phyloP scores from a whole-genome alignment of 2,888 invertebrate genomes.

The Aethes cnicana region DNA sequence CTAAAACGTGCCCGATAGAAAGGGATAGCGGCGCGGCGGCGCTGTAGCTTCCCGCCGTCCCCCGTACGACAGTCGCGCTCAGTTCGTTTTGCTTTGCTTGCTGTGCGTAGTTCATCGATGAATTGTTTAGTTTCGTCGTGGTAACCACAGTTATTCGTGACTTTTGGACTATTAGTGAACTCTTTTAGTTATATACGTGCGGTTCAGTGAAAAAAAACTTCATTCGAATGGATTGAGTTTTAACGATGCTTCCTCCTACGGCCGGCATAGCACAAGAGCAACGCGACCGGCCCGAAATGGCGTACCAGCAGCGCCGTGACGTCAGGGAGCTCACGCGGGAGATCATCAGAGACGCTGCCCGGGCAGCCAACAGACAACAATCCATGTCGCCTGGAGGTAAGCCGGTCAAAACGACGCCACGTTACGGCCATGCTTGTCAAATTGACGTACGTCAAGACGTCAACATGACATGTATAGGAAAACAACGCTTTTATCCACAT shows the following conservation, averaged over 20 bases:
- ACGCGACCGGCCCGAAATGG: slow-evolving; percentile 77
- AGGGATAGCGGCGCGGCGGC: slow-evolving; percentile 67
- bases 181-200: slow-evolving; percentile 45
- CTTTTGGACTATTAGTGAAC: slow-evolving; percentile 40
- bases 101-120: slow-evolving; percentile 57
- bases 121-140: slow-evolving; percentile 55
- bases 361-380: slow-evolving; percentile 67
- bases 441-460: slow-evolving; percentile 82
- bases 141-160: slow-evolving; percentile 36
- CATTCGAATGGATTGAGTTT: slow-evolving; percentile 72
- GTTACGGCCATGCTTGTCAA: slow-evolving; percentile 82
- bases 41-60: slow-evolving; percentile 75
- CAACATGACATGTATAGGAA: slow-evolving; percentile 80
- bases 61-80: slow-evolving; percentile 72
- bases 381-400: slow-evolving; percentile 78
- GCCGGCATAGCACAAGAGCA: slow-evolving; percentile 76
- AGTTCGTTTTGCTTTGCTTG: slow-evolving; percentile 56
- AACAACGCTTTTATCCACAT: slow-evolving; percentile 63
- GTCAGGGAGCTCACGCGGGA: slow-evolving; percentile 74
- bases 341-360: slow-evolving; percentile 72
- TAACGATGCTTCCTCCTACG: slow-evolving; percentile 77
- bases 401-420: slow-evolving; percentile 75
- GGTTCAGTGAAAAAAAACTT: slow-evolving; percentile 50
- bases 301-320: slow-evolving; percentile 74
- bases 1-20: slow-evolving; percentile 40